These are phyloP conservation scores for Sterna hirundo DNA, from an alignment of 2,113 vertebrate genomes.

Conservation along the genomic window DNA sequence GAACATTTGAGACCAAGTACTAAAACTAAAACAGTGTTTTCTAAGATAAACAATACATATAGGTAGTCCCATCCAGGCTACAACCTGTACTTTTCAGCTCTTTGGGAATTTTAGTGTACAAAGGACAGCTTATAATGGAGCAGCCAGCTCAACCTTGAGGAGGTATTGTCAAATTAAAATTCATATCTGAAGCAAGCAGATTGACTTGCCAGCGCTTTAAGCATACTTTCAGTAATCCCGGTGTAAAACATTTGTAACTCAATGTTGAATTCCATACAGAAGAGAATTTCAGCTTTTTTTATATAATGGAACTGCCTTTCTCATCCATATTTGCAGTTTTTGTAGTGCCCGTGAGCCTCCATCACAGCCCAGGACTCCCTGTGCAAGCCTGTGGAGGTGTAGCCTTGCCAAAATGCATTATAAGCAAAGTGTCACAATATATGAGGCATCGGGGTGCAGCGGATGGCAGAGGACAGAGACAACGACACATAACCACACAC, in stretches of 20 bases:
- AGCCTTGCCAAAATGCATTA: not conserved
- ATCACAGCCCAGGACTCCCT: not conserved
- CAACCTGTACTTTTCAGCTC: not conserved
- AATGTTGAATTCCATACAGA: not conserved
- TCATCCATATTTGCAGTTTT: not conserved
- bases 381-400: not conserved
- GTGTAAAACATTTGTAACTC: not conserved
- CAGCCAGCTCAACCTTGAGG: not conserved
- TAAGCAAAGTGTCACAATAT: not conserved
- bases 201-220: not conserved
- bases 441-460: not conserved
- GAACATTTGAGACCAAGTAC: not conserved
- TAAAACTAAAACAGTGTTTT: not conserved
- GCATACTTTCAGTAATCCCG: not conserved
- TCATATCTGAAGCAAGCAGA: not conserved
- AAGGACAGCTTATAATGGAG: not conserved
- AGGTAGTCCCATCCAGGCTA: not conserved
- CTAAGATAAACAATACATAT: not conserved
- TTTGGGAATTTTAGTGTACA: not conserved
- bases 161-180: conserved; percentile 3
- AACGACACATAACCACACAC: not conserved
- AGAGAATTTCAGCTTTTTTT: not conserved
- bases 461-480: not conserved
- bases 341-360: not conserved
- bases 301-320: not conserved